Percentiles rank a stretch among this genome's conserved stretches.
Evolutionary conservation across 2,888 invertebrate genomes (phyloP).

Genomic region (Trilocha varians): DNA sequence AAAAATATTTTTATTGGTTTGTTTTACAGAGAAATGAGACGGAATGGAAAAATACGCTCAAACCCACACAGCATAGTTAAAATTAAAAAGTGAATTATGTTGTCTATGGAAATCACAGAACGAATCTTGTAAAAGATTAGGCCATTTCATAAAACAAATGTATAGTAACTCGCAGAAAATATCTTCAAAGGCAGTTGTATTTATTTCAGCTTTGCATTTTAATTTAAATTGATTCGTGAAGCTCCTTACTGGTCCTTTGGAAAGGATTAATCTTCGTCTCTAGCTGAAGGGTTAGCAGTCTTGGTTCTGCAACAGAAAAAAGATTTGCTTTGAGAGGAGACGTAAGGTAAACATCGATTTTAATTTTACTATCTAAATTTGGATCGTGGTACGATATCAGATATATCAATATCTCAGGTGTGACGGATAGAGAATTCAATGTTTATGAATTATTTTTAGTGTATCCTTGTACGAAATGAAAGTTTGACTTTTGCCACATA

Average conservation of each 20-base stretch:
- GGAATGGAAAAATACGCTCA: conserved; percentile 45
- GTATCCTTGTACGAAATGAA: conserved; percentile 72
- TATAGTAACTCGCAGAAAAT: conserved; percentile 74
- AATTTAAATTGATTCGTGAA: conserved; percentile 70
- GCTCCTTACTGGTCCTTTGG: conserved; percentile 59
- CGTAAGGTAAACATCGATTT: conserved; percentile 75
- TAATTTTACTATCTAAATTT: conserved; percentile 59
- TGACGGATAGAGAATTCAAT: conserved; percentile 39
- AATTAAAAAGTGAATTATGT: conserved; percentile 57
- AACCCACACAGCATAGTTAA: conserved; percentile 35
- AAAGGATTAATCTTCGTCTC: conserved; percentile 64
- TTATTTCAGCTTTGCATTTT: conserved; percentile 74
- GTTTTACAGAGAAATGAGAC: conserved; percentile 34
- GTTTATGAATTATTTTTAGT: conserved; percentile 71
- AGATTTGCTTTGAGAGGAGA: conserved; percentile 71
- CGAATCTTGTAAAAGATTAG: conserved; percentile 75
- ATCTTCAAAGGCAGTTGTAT: conserved; percentile 71
- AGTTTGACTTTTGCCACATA: conserved; percentile 75
- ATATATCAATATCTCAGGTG: conserved; percentile 28
- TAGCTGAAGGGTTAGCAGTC: conserved; percentile 70
- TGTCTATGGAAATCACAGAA: conserved; percentile 72
- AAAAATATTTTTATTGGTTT: conserved; percentile 52
- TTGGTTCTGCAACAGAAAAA: conserved; percentile 66
- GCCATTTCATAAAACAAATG: conserved; percentile 75
- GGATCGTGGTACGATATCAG: conserved; percentile 44